These are phyloP conservation scores for Morinoia aosen DNA, from an alignment of 2,888 invertebrate species.

Conservation along the genomic window DNA sequence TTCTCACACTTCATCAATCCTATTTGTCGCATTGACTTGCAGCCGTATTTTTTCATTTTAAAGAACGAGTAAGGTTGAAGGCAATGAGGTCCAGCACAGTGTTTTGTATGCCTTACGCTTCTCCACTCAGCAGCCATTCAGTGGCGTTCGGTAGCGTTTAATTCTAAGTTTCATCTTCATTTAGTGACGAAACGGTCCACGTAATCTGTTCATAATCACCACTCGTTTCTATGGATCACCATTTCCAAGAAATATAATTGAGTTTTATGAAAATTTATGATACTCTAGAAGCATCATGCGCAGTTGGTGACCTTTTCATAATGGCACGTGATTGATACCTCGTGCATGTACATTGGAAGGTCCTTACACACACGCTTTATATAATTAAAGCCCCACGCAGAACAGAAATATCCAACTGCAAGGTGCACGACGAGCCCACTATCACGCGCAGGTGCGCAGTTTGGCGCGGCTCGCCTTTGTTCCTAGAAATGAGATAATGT, in stretches of 20 bases:
- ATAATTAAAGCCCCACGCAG: too few species aligned
- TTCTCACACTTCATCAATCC: not conserved
- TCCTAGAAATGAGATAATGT: not conserved
- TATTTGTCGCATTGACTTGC: not conserved
- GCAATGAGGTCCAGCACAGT: not conserved
- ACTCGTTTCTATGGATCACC: not conserved
- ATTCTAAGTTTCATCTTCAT: not conserved
- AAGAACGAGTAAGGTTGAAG: not conserved
- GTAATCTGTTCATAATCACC: not conserved
- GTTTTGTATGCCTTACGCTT: not conserved
- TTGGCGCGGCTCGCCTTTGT: not conserved
- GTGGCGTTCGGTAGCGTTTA: not conserved
- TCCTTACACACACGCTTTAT: too few species aligned
- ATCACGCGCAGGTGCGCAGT: not conserved
- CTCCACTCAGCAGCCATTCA: not conserved
- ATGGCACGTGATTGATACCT: too few species aligned
- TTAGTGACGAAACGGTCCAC: not conserved
- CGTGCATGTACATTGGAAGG: too few species aligned
- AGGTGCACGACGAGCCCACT: not conserved
- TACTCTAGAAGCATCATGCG: too few species aligned
- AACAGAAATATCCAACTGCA: too few species aligned
- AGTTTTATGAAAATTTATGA: not conserved
- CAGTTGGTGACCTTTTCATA: too few species aligned
- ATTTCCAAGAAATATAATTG: not conserved
- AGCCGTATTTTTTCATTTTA: not conserved